These are phyloP conservation scores for Synergus japonicus DNA, from an alignment of 2,888 invertebrate species.

Conservation along the genomic window DNA sequence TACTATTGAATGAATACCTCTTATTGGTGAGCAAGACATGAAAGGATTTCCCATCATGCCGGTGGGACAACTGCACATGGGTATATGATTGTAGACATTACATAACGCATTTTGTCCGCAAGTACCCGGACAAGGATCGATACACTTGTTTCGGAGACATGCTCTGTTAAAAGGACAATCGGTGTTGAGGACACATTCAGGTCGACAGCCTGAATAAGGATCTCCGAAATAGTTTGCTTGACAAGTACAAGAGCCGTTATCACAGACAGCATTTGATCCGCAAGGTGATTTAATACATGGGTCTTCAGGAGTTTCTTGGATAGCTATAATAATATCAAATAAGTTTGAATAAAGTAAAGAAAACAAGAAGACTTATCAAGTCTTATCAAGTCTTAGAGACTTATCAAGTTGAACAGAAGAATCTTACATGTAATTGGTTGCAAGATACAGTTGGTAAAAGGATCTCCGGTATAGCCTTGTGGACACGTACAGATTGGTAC, in stretches of 20 bases:
- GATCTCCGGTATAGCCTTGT: constrained; percentile 85
- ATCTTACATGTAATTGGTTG: constrained; percentile 79
- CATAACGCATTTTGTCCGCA: constrained; percentile 84
- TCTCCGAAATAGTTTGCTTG: constrained; percentile 73
- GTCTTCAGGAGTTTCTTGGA: constrained; percentile 70
- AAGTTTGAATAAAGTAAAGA: neutral
- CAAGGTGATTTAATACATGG: constrained; percentile 85
- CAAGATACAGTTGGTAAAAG: constrained; percentile 80
- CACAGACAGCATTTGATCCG: constrained; percentile 86
- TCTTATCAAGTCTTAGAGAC: neutral
- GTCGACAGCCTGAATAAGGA: constrained; percentile 83
- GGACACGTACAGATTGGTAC: constrained; percentile 86
- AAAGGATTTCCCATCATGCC: constrained; percentile 86
- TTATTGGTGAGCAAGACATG: constrained; percentile 79
- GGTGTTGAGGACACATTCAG: constrained; percentile 88
- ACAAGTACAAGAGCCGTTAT: constrained; percentile 72
- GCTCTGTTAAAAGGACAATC: constrained; percentile 87
- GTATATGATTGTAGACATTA: constrained; percentile 82
- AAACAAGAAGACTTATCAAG: neutral
- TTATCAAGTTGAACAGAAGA: neutral
- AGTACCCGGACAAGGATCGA: constrained; percentile 88
- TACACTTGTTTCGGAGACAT: constrained; percentile 88
- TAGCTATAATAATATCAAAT: constrained; percentile 24
- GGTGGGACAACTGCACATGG: constrained; percentile 83
- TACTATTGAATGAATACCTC: constrained; percentile 63